Evolutionary conservation across 2,888 invertebrate species (phyloP).

Genomic region (Melolontha melolontha): DNA sequence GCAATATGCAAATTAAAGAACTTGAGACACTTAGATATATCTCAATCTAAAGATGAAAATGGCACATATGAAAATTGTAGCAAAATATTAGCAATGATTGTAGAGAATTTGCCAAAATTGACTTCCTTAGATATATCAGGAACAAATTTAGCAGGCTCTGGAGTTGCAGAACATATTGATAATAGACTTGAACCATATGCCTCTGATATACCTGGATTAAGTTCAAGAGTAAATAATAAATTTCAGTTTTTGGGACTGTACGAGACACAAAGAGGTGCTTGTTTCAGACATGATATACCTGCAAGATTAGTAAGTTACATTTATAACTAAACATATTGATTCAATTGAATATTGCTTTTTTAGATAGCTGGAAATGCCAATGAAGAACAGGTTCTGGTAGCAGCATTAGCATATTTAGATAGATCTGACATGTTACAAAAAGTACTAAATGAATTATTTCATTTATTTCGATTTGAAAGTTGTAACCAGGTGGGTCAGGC

Average conservation of each 20-base stretch:
- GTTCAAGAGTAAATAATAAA: conserved; percentile 79
- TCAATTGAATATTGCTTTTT: conserved; percentile 47
- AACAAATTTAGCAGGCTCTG: conserved; percentile 92
- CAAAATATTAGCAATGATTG: conserved; percentile 76
- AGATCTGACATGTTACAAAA: conserved; percentile 84
- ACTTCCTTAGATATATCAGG: conserved; percentile 94
- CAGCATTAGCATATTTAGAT: conserved; percentile 86
- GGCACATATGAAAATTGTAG: conserved; percentile 83
- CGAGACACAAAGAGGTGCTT: conserved; percentile 90
- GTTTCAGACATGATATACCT: conserved; percentile 90
- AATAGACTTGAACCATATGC: conserved; percentile 62
- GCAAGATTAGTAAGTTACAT: conserved; percentile 78
- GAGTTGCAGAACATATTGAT: conserved; percentile 73
- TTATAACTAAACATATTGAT: conserved; percentile 9
- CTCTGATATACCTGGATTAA: conserved; percentile 91
- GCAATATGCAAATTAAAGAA: conserved; percentile 71
- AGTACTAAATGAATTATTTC: conserved; percentile 92
- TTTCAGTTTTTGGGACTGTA: conserved; percentile 93
- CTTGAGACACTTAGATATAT: conserved; percentile 85
- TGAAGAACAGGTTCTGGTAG: conserved; percentile 89
- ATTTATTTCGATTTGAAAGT: conserved; percentile 85
- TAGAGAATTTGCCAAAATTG: conserved; percentile 79
- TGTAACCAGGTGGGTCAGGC: conserved; percentile 82
- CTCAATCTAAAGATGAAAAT: conserved; percentile 76
- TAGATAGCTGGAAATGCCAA: conserved; percentile 93